Evolutionary conservation across 2,888 invertebrate genomes (phyloP), one percentile per base, ranked within the genome.

Genomic region (Clepsis dumicolana): DNA sequence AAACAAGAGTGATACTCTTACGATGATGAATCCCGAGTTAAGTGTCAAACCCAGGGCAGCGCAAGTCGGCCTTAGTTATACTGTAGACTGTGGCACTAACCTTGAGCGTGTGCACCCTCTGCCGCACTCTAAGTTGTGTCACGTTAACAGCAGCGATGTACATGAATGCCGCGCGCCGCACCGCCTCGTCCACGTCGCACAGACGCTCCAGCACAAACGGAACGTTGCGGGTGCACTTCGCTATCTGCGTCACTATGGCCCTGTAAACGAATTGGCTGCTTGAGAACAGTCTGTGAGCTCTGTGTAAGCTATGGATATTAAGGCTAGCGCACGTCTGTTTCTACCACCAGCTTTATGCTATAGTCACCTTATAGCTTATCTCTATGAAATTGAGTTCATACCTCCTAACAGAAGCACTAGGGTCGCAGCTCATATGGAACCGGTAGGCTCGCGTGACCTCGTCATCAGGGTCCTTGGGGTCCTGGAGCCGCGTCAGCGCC

Each of bases 401-500:
- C 94, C 94, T 89, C 57, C 96, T 94, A 0, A 98, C 97, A 60
- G 96, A 96, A n/a, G 96, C 91, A 73, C 95, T 96, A 0, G 97
- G 96, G 87, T 98, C 98, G 69, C 95, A 94, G 72, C 94, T 93
- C 86, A 97, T 93, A 73, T 97, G 96, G 78, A 95, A 96, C 25
- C 95, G 91, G 75, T 96, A 97, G 0, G 96, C 94, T 74, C 95
- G 94, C 0, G 97, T 96, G 0, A 98, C 96, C 1, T 95, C 95
- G 83, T 98, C 98, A 35, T 96, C 94, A 0, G 94, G 94, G 79
- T 97, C 95, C 57, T 91, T 91, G 0, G 98, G 97, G 77, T 97
- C 96, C 85, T 98, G 98, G 0, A 98, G 91, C 4, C 98, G 94
- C 65, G 96, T 95, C 48, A 98, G 89, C 0, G 97, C 97, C 29